Evolutionary conservation across 2,797 vertebrate species (phyloP), one percentile per base, ranked within the genome.

Genomic region (Syncerus caffer): DNA sequence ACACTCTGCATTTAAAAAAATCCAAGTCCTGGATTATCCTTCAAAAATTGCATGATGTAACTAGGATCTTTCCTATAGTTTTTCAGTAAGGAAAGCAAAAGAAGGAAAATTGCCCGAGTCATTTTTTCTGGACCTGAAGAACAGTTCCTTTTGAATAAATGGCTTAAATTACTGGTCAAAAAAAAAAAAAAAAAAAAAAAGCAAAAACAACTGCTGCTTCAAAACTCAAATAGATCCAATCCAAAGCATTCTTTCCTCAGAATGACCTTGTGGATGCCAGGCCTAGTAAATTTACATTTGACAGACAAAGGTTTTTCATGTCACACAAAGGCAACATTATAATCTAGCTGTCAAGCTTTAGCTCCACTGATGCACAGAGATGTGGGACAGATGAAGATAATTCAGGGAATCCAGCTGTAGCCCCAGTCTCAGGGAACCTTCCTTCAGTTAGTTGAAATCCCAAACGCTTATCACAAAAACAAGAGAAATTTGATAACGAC

Each of bases 311-410:
- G 45, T 84, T 98, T 91, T 96, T 80, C 92, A 78, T 87, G 50
- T 85, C 38, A 86, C 47, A 86, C 88, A 98, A 98, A 98, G 95
- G 94, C 91, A 88, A 92, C 96, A 93, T 98, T 98, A 96, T 97
- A 94, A 96, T 95, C 60, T 92, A 62, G 62, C 90, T 84, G 90
- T 89, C 92, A 95, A 91, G 78, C 8, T 31, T 82, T 80, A 29
- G 60, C 12, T 74, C 57, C 96, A 10, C 4, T 80, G 67, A 95
- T 95, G 86, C 31, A 2, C 45, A 9, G 38, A 97, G 29, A 51
- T 97, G 76, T 97, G 88, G 90, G 96, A 84, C 97, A 88, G 64
- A 96, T 98, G 93, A 88, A 97, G 91, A 96, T 97, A 95, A 25
- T 34, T 89, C 89, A 89, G 97, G 97, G 98, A 98, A 98, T 86